Base-by-base conservation (phyloP, 35 echinoderm and acorn worm genomes). In the Patiria miniata region DNA sequence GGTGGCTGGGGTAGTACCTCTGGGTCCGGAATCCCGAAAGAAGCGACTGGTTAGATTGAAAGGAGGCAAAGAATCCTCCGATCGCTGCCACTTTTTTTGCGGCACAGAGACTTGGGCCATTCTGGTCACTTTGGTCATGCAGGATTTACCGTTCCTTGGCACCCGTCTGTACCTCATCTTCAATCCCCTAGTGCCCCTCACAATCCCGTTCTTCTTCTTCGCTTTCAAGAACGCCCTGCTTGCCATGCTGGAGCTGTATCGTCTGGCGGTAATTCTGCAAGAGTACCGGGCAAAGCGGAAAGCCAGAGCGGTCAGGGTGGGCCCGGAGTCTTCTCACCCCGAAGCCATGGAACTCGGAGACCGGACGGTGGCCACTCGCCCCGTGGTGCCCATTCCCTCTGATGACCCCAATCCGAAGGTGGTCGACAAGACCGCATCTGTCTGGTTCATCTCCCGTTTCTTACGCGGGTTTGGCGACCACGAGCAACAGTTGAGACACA, bases 191-290 rank as follows among this genome's bases (percentile, higher is more conserved):
- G 34, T 73, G 83, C 39, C 58, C 26, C 80, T 93, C 65, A 61
- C 88, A 5, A 92, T 97, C 77, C 68, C 77, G 40, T 97, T 93
- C 79, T 36, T 97, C n/a, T 97, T 97, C 59, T 97, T 97, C 40
- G 90, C 91, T 5, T 97, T 87, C 83, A 97, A 97, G 78, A 97
- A 97, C 50, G 76, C 79, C 12, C 80, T 97, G 1, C 44, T 97
- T 16, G 78, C 93, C 23, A 23, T 97, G 39, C 87, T 97, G 1
- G 91, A 97, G 69, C 86, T 90, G 28, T 97, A 97, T 52, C 87
- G 95, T 8, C 69, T 97, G 44, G 40, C 84, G 30, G 91, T 93
- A 0, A 53, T 93, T 6, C 68, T 89, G 15, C 77, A 84, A 1
- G 91, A 93, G 77, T 81, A 89, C 22, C 65, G 65, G 65, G 26